A percentile compares a stretch with the other conserved stretches of the same genome.
Conservation (phyloP, 2,888 invertebrate genomes). For the Andrena minutula region DNA sequence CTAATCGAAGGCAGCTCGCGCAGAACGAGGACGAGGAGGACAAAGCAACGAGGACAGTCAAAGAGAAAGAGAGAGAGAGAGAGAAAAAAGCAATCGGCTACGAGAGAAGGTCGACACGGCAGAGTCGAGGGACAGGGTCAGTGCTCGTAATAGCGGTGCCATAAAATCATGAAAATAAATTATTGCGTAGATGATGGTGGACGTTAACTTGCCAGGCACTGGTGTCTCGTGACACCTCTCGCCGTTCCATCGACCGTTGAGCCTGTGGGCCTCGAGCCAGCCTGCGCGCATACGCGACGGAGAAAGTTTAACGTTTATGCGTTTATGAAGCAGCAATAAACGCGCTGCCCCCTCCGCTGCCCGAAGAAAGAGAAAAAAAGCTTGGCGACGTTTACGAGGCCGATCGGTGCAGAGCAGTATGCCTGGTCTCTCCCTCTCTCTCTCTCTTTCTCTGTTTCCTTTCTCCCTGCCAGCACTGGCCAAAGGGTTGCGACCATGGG, state of each 20-base stretch:
- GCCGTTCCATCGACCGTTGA: constrained; percentile 53
- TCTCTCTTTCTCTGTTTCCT: not conserved
- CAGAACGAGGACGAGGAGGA: constrained; percentile 29
- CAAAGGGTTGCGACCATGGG: constrained; percentile 41
- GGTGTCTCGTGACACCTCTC: constrained; percentile 52
- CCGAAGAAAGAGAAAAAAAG: constrained; percentile 31
- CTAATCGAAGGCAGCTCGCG: constrained; percentile 36
- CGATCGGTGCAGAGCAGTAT: not conserved
- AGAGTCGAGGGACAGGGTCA: constrained; percentile 56
- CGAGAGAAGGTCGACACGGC: constrained; percentile 43
- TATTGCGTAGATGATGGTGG: constrained; percentile 79
- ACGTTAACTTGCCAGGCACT: constrained; percentile 67
- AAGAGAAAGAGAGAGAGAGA: not conserved
- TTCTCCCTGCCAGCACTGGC: not conserved
- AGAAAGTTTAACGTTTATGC: constrained; percentile 78
- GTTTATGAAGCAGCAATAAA: constrained; percentile 79
- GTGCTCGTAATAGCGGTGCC: constrained; percentile 66
- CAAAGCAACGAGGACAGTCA: constrained; percentile 6
- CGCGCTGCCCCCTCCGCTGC: not conserved
- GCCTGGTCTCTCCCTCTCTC: no score
- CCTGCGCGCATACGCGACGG: constrained; percentile 34
- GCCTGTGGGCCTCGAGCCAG: constrained; percentile 14
- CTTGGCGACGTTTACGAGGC: constrained; percentile 37
- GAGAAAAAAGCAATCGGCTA: constrained; percentile 30
- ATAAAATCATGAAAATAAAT: constrained; percentile 81